A percentile compares a stretch with the other conserved stretches of the same genome.
phyloP scores from a whole-genome alignment of 2,888 invertebrate genomes.

The Galeopsomyia nigrocyanea region DNA sequence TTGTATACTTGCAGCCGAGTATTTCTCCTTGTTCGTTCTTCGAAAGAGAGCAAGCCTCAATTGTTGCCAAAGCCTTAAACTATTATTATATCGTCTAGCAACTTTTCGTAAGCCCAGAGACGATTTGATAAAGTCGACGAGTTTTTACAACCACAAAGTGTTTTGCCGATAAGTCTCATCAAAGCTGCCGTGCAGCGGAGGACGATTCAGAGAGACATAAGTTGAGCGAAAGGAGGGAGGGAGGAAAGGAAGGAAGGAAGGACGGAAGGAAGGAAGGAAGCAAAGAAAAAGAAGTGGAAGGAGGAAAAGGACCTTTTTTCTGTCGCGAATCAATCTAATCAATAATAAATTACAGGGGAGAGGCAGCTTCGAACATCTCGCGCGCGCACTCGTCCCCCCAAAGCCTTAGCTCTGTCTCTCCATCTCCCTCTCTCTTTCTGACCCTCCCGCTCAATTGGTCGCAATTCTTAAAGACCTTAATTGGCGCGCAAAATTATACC shows the following conservation, averaged over 20 bases:
- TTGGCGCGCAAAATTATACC: slow-evolving; percentile 70
- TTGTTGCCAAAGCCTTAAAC: no score
- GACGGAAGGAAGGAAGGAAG: slow-evolving; percentile 7
- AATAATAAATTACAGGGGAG: slow-evolving; percentile 68
- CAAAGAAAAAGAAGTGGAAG: slow-evolving; percentile 18
- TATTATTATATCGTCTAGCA: no score
- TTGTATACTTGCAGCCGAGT: not conserved
- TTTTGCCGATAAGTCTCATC: slow-evolving; percentile 32
- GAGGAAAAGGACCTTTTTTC: slow-evolving; percentile 48
- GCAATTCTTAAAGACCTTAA: slow-evolving; percentile 70
- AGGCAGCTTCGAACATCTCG: slow-evolving; percentile 55
- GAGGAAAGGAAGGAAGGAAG: not conserved
- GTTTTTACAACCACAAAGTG: slow-evolving; percentile 13
- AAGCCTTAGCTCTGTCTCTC: slow-evolving; percentile 64
- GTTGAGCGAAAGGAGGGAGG: slow-evolving; percentile 6
- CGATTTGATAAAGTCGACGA: not conserved
- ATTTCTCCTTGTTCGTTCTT: not conserved
- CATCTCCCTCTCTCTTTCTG: slow-evolving; percentile 64
- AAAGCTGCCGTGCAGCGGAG: slow-evolving; percentile 29
- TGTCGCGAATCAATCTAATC: slow-evolving; percentile 67
- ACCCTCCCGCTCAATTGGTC: slow-evolving; percentile 69
- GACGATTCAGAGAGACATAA: not conserved
- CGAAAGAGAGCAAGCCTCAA: no score
- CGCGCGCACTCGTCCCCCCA: slow-evolving; percentile 57
- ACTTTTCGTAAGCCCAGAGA: no score